phyloP scores from a whole-genome alignment of 1,140 invertebrate genomes.

The Papilio dardanus region DNA sequence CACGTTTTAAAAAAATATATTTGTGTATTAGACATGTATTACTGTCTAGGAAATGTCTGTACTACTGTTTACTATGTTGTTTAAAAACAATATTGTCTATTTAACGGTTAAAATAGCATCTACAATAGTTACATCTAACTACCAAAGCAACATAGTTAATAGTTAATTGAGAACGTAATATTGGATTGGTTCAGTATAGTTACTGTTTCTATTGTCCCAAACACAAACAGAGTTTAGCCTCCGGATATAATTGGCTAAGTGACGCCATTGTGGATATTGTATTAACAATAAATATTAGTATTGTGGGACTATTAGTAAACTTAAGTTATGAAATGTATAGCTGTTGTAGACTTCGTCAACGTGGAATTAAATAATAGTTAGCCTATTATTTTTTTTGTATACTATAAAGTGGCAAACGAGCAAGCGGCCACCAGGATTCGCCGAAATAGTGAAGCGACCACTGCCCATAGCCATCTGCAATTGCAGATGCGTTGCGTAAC shows the following conservation, averaged over 20 bases:
- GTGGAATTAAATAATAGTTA: no score
- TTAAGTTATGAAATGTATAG: background rate
- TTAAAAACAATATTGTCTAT: background rate
- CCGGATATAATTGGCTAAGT: conserved; percentile 31
- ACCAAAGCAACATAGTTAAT: background rate
- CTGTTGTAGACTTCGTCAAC: no score
- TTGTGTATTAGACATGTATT: no score
- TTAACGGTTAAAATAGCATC: background rate
- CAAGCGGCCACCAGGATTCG: no score
- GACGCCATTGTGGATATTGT: conserved; percentile 10
- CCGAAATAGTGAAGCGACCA: no score
- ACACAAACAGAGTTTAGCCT: conserved; percentile 26
- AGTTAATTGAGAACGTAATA: conserved; percentile 14
- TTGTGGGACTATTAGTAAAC: background rate
- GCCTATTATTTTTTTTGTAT: no score
- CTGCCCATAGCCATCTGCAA: no score
- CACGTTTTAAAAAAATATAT: no score
- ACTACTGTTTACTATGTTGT: no score
- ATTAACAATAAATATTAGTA: conserved; percentile 25
- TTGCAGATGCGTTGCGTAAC: no score
- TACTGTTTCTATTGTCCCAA: conserved; percentile 2
- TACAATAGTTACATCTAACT: background rate
- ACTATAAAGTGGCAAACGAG: no score
- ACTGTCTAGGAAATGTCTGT: no score
- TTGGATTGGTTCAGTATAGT: conserved; percentile 18